phyloP scores from a whole-genome alignment of 2,888 invertebrate genomes.

The Leucoma salicis region DNA sequence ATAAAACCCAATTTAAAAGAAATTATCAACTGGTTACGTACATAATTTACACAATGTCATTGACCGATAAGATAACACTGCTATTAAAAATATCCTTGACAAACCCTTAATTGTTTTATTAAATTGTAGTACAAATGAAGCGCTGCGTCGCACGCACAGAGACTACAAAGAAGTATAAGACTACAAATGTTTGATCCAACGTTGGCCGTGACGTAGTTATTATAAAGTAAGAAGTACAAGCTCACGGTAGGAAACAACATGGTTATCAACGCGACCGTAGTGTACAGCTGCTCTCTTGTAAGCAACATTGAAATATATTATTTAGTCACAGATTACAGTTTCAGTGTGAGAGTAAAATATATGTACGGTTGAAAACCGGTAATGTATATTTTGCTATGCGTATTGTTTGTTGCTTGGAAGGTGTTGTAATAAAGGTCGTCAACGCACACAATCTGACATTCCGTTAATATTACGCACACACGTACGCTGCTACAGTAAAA shows the following conservation, averaged over 20 bases:
- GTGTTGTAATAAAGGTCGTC: constrained; percentile 17
- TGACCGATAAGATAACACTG: constrained; percentile 27
- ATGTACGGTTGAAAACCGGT: neutral
- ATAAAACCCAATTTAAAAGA: too few relatives aligned
- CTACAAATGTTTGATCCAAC: constrained; percentile 34
- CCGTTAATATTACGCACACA: constrained; percentile 32
- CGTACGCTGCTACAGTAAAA: constrained; percentile 37
- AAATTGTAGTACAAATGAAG: constrained; percentile 18
- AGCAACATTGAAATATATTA: constrained; percentile 16
- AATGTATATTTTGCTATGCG: constrained; percentile 5
- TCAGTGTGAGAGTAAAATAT: neutral
- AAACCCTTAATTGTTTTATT: constrained; percentile 14
- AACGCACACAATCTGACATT: constrained; percentile 35
- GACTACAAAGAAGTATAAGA: neutral
- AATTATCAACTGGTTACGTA: too few relatives aligned
- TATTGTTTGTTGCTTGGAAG: neutral
- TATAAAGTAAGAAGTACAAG: constrained; percentile 44
- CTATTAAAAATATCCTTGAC: constrained; percentile 4
- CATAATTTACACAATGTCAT: constrained; percentile 7
- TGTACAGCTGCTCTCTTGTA: constrained; percentile 60
- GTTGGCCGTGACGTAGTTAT: constrained; percentile 34
- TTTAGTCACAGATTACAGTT: constrained; percentile 32
- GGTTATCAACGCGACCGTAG: constrained; percentile 62
- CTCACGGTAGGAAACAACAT: constrained; percentile 60
- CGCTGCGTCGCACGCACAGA: neutral